Base-by-base conservation (phyloP, 2,797 vertebrate species). In the Fistularia commersonii region DNA sequence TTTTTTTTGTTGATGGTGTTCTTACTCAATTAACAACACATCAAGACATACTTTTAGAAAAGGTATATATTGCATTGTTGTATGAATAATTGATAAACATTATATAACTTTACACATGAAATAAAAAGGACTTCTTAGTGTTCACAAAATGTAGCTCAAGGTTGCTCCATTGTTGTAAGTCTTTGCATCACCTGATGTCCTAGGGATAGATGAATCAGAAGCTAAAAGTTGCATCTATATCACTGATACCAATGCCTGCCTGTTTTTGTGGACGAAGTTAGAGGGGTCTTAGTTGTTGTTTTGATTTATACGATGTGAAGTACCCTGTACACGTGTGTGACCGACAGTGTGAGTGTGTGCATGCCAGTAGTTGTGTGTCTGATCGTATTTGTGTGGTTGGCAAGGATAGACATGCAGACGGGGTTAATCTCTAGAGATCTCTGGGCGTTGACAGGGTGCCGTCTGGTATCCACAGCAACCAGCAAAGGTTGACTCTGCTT, bases 381-480 rank as follows among this genome's bases (percentile, higher is more conserved):
- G 42, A 64, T 66, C 54, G 64, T 70, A 33, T 76, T 38, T 69
- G 62, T 65, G 48, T 74, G 76, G 63, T 74, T 83, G 81, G 73
- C 57, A 43, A 74, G 76, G 59, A 67, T 80, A 85, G 83, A 77
- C 55, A 54, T 58, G 61, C 72, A 84, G 82, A 80, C 80, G 35
- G 80, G 79, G 79, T 87, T 88, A 86, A 89, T 88, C 85, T 88
- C 72, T 87, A 86, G 84, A 89, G 84, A 86, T 88, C 77, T 89
- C 81, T 87, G 86, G 87, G 83, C 80, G 82, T 89, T 89, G 86
- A 89, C 86, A 87, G 85, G 85, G 82, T 86, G 85, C 85, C 86
- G 80, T 86, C 83, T 92, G 90, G 86, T 86, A 84, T 90, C 70
- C 79, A 80, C 87, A 92, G 90, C 80, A 86, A 75, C 90, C 89